Evolutionary conservation across 2,113 vertebrate species (phyloP).

Genomic region (Lethenteron reissneri): DNA sequence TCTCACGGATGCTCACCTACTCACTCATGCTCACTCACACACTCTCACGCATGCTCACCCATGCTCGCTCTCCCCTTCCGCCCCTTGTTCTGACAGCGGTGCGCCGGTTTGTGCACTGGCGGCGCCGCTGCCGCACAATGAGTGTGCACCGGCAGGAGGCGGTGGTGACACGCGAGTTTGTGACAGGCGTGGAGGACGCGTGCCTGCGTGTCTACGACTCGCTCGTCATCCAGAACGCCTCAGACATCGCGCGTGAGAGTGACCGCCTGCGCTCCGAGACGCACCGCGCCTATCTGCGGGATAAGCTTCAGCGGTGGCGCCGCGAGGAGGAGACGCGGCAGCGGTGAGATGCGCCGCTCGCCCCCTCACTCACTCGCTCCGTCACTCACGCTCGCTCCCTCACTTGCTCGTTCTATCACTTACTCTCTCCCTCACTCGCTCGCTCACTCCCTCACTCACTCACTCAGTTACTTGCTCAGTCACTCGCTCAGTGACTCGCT

Average conservation of each 20-base stretch:
- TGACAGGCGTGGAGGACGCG: conserved; percentile 78
- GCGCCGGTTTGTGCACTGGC: neutral
- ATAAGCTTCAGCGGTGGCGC: conserved; percentile 70
- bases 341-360: no score
- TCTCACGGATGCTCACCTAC: neutral
- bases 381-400: no score
- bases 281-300: conserved; percentile 70
- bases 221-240: conserved; percentile 91
- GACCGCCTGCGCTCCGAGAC: conserved; percentile 76
- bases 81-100: neutral
- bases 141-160: neutral
- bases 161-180: conserved; percentile 25
- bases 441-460: no score
- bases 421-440: no score
- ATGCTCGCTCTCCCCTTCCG: neutral
- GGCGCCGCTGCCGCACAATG: conserved; percentile 2
- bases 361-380: no score
- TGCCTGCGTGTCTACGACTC: conserved; percentile 73
- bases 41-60: neutral
- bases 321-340: conserved; percentile 42
- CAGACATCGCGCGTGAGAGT: conserved; percentile 83
- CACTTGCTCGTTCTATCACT: no score
- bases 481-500: no score
- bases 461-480: no score
- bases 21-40: neutral